These are phyloP conservation scores for Gymnoscopelus microlampas DNA, from an alignment of 2,797 vertebrate genomes.

Conservation along the genomic window DNA sequence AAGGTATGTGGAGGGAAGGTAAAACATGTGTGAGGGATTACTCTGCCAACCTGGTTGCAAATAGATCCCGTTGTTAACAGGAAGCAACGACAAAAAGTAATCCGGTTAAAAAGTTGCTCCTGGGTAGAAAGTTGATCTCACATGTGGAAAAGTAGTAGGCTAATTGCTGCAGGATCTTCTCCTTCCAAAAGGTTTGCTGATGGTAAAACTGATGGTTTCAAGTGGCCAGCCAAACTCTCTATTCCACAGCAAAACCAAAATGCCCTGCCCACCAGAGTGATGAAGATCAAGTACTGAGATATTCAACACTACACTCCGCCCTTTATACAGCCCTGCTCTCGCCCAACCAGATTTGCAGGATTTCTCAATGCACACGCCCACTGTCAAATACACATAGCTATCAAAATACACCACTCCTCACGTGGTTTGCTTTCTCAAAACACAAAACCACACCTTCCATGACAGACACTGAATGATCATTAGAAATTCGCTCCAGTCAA, in stretches of 20 bases:
- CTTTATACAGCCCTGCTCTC: conserved; percentile 70
- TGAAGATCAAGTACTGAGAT: conserved; percentile 51
- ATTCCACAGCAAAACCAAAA: conserved; percentile 34
- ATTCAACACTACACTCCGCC: conserved; percentile 52
- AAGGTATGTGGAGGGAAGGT: conserved; percentile 18
- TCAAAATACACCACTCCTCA: conserved; percentile 55
- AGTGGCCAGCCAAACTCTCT: conserved; percentile 11
- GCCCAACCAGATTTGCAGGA: conserved; percentile 73
- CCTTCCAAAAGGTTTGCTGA: conserved; percentile 39
- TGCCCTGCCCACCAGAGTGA: conserved; percentile 37
- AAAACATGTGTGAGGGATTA: conserved; percentile 32
- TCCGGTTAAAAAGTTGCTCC: conserved; percentile 41
- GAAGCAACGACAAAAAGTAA: conserved; percentile 26
- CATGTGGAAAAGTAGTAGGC: not conserved
- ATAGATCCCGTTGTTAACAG: conserved; percentile 18
- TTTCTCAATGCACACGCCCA: conserved; percentile 54
- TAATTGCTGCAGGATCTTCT: conserved; percentile 38
- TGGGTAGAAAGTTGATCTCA: conserved; percentile 4
- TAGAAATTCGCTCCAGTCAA: conserved; percentile 32
- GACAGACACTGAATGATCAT: conserved; percentile 48
- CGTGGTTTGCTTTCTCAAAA: conserved; percentile 28
- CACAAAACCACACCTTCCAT: conserved; percentile 31
- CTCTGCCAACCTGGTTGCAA: conserved; percentile 56
- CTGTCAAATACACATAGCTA: conserved; percentile 53
- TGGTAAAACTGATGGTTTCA: conserved; percentile 1